These are phyloP conservation scores for Clavelina lepadiformis DNA, from an alignment of 23 tunicate species.

Conservation along the genomic window DNA sequence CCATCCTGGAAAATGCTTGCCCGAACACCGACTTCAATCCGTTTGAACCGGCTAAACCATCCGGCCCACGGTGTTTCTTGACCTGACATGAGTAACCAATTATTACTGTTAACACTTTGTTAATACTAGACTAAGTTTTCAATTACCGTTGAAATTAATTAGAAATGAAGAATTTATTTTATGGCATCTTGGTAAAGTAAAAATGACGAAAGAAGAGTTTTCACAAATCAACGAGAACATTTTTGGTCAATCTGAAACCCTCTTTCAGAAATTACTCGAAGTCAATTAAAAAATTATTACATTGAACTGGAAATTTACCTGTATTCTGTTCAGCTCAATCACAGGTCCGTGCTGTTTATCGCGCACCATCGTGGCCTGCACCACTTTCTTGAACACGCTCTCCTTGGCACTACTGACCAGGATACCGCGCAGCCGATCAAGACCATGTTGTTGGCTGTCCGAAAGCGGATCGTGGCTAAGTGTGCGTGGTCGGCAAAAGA, in stretches of 20 bases:
- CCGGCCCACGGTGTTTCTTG: conserved; percentile 20
- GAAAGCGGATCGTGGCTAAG: not conserved
- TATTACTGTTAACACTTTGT: no score
- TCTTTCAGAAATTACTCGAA: no score
- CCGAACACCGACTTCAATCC: conserved; percentile 57
- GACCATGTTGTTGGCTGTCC: not conserved
- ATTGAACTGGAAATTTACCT: conserved; percentile 35
- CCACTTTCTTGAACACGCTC: conserved; percentile 47
- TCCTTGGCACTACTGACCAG: conserved; percentile 64
- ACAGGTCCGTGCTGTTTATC: conserved; percentile 75
- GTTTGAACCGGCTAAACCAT: conserved; percentile 24
- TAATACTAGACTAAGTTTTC: no score
- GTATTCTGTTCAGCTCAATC: conserved; percentile 79
- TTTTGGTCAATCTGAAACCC: not conserved
- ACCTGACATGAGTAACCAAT: conserved; percentile 14
- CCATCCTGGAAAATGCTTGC: conserved; percentile 50
- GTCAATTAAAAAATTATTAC: no score
- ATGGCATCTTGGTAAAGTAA: not conserved
- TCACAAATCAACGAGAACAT: conserved; percentile 3
- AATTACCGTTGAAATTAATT: not conserved
- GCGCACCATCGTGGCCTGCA: conserved; percentile 65
- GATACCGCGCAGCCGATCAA: conserved; percentile 44
- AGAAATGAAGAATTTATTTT: not conserved
- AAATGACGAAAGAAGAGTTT: not conserved
- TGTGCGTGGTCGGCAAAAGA: conserved; percentile 42